Base-by-base conservation (phyloP, 2,888 invertebrate species). In the Drosophila ustulata region DNA sequence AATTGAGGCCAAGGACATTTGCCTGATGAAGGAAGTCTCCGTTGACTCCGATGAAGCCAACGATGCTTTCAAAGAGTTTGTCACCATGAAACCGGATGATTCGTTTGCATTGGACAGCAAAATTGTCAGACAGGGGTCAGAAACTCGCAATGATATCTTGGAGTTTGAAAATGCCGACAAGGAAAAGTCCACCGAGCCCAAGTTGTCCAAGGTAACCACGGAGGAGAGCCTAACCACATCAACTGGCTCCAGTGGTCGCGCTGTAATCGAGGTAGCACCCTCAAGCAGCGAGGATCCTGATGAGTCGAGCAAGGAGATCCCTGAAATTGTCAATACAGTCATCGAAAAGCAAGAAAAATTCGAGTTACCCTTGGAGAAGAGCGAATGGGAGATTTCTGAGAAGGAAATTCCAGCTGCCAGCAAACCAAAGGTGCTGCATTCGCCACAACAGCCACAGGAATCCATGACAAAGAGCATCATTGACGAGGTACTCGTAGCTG, bases 401-500 rank as follows among this genome's bases (percentile, higher is more conserved):
- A 92, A 91, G 55, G 90, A 89, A 67, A 86, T 91, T 26, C 91
- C 91, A 0, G 50, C 70, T 9, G 46, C 62, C 2, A 74, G 80
- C 8, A 86, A 82, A 13, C 76, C 76, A n/a, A 91, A 91, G 65
- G 85, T 91, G 3, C 56, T 91, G 1, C 91, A 91, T 58, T 91
- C 91, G 1, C 91, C 91, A 3, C 87, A 88, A 32, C 66, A 82
- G 56, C 66, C 69, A 3, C 62, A 56, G 34, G 43, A 47, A 8
- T 13, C 71, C 4, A 11, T 28, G 2, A 37, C 46, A 1, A 79
- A 66, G n/a, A 93, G 93, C 64, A 85, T 93, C 52, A 55, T 80
- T 8, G 82, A 85, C 4, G 93, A 94, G 91, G 93, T 94, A 83
- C 93, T 94, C 88, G 94, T 95, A 65, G 53, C 66, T 8, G 95